Percentiles rank a stretch among this genome's conserved stretches.
These are phyloP conservation scores for Scalopus aquaticus DNA, from an alignment of 2,113 vertebrate species.

Conservation along the genomic window DNA sequence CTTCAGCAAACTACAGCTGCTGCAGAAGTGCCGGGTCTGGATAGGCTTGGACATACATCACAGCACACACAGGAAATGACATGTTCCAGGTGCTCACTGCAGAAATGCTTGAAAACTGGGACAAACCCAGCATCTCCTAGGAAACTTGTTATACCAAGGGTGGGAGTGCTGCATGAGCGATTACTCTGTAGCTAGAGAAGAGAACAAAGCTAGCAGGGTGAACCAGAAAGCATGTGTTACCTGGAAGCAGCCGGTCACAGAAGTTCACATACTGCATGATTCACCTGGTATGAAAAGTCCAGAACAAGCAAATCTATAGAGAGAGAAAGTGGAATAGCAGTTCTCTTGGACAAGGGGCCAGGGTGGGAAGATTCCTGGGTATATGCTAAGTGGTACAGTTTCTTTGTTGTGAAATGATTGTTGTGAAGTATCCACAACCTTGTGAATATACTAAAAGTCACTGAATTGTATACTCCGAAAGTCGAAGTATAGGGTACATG, in stretches of 20 bases:
- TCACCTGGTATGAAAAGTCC: not conserved
- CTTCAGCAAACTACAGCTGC: not conserved
- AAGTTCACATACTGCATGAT: accelerated
- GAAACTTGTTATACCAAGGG: not conserved
- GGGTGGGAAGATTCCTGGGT: not conserved
- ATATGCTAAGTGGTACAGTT: not conserved
- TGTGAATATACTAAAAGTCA: not conserved
- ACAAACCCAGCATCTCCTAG: not conserved
- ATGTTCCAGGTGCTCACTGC: not conserved
- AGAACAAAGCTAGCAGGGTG: not conserved
- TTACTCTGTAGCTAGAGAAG: not conserved
- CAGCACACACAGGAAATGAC: not conserved
- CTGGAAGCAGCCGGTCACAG: not conserved
- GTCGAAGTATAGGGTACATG: not conserved
- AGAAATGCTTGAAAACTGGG: not conserved
- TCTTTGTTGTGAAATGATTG: not conserved
- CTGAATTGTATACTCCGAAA: not conserved
- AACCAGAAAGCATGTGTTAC: not conserved
- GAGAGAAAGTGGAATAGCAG: not conserved
- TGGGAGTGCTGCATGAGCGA: not conserved
- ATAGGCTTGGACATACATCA: not conserved
- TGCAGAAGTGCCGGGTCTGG: not conserved
- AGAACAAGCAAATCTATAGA: not conserved
- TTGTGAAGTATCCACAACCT: not conserved
- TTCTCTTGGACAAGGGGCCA: not conserved